A percentile compares a stretch with the other conserved stretches of the same genome.
phyloP scores from a whole-genome alignment of 2,797 vertebrate genomes.

The Karalla daura region DNA sequence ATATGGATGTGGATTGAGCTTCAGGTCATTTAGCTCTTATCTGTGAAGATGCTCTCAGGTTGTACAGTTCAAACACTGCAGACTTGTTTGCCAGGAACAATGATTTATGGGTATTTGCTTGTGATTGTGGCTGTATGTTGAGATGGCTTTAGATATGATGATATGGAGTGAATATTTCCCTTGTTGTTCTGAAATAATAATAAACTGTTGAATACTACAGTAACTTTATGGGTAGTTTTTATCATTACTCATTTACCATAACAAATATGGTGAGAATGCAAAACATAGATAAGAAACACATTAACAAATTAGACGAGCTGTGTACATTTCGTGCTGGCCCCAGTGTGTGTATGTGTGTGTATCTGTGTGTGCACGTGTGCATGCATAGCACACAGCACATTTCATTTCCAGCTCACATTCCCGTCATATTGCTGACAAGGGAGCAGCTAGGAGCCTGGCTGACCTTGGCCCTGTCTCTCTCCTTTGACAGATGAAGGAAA shows the following conservation, averaged over 20 bases:
- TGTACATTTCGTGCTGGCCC: constrained; percentile 24
- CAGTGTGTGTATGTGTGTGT: constrained; percentile 41
- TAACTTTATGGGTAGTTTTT: background rate
- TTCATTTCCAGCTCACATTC: constrained; percentile 46
- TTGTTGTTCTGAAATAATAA: background rate
- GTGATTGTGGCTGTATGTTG: background rate
- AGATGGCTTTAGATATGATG: constrained; percentile 8
- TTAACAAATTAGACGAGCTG: constrained; percentile 2
- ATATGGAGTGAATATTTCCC: background rate
- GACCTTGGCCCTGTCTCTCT: constrained; percentile 44
- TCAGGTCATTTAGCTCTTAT: constrained; percentile 58
- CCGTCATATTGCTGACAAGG: constrained; percentile 37
- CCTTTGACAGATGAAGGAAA: constrained; percentile 31
- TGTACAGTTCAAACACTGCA: constrained; percentile 30
- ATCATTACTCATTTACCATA: too few relatives aligned
- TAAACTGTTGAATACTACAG: background rate
- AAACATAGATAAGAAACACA: constrained; percentile 10
- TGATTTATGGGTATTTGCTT: constrained; percentile 34
- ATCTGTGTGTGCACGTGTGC: background rate
- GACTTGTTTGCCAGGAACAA: constrained; percentile 2
- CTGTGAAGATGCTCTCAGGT: constrained; percentile 41
- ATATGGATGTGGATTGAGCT: constrained; percentile 65
- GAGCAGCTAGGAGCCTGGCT: constrained; percentile 13
- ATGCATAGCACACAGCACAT: background rate
- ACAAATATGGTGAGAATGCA: too few relatives aligned